A percentile compares a stretch with the other conserved stretches of the same genome.
Conservation (phyloP, 2,797 vertebrate genomes). For the Hippoglossus hippoglossus region DNA sequence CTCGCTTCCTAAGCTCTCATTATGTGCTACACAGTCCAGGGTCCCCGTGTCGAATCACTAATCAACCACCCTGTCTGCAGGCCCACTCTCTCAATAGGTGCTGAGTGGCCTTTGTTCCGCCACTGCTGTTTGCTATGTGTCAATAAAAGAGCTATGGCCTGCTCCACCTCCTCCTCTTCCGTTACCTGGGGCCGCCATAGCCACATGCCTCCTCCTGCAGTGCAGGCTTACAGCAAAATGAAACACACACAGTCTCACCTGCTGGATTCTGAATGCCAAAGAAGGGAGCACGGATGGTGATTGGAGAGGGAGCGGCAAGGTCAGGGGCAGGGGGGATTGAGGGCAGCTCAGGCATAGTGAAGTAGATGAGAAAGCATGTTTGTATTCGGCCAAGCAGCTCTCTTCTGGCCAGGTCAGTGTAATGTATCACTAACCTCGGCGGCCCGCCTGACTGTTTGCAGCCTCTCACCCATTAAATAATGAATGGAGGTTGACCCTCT, state of each 20-base stretch:
- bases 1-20: constrained; percentile 83
- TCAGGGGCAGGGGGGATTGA: constrained; percentile 68
- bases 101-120: constrained; percentile 83
- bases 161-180: constrained; percentile 20
- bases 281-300: constrained; percentile 59
- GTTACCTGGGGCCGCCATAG: constrained; percentile 40
- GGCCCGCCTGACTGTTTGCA: constrained; percentile 70
- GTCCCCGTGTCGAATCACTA: constrained; percentile 84
- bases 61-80: constrained; percentile 84
- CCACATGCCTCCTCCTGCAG: constrained; percentile 33
- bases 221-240: constrained; percentile 48
- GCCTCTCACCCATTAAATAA: constrained; percentile 85
- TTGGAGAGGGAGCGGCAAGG: constrained; percentile 63
- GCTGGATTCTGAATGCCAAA: constrained; percentile 60
- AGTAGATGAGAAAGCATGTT: constrained; percentile 74
- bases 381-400: constrained; percentile 73
- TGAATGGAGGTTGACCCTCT: constrained; percentile 84
- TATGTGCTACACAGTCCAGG: constrained; percentile 84
- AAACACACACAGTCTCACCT: constrained; percentile 50
- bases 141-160: constrained; percentile 74
- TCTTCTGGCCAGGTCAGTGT: constrained; percentile 77
- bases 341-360: constrained; percentile 62
- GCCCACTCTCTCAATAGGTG: constrained; percentile 79
- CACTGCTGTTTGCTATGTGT: constrained; percentile 80
- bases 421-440: constrained; percentile 80